A percentile compares a stretch with the other conserved stretches of the same genome.
Evolutionary conservation across 2,797 vertebrate species (phyloP).

Genomic region (Semotilus atromaculatus): DNA sequence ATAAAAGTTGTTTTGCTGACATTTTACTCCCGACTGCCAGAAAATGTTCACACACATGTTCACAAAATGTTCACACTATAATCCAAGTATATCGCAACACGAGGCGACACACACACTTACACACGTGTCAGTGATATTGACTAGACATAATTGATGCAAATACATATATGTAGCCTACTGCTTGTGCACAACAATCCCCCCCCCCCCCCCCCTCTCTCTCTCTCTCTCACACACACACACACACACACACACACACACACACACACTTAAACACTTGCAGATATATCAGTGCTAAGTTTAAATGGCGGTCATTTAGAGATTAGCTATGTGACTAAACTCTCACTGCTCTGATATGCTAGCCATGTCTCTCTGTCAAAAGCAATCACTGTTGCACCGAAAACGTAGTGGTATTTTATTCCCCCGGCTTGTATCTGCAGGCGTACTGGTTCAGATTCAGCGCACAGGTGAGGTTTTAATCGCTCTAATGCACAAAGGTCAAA

Average conservation of each 20-base stretch:
- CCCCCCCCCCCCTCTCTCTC: no score
- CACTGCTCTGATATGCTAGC: conserved; percentile 6
- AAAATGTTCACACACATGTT: no score
- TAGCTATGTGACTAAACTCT: conserved; percentile 12
- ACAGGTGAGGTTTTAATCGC: conserved; percentile 44
- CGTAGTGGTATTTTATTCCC: conserved; percentile 8
- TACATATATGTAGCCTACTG: background rate
- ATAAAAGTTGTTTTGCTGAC: background rate
- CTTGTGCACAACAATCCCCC: background rate
- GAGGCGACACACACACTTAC: background rate
- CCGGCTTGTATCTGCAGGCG: conserved; percentile 15
- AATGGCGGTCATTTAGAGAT: conserved; percentile 13
- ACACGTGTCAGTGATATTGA: background rate
- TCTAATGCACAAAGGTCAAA: conserved; percentile 46
- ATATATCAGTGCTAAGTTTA: background rate
- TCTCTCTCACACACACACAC: no score
- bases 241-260: background rate
- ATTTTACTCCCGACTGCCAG: background rate
- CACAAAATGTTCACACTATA: no score
- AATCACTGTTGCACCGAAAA: conserved; percentile 23
- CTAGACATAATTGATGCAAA: background rate
- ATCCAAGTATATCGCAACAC: background rate
- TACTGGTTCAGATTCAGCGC: conserved; percentile 27
- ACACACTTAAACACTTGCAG: background rate
- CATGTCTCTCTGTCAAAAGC: conserved; percentile 24